Evolutionary conservation across 1,140 invertebrate species (phyloP).

Genomic region (Propsilocerus akamusi): DNA sequence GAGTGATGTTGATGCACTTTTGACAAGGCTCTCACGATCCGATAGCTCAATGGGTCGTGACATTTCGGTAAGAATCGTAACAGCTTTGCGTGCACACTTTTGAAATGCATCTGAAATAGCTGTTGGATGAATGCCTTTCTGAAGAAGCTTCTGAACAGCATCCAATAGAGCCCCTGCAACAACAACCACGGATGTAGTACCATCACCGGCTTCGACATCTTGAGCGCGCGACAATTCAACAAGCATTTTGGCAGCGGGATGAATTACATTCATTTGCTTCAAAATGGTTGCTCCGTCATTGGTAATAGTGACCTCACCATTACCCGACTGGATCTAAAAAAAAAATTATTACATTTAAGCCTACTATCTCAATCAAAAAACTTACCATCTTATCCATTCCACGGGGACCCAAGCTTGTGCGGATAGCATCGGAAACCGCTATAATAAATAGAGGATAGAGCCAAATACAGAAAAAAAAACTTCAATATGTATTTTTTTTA

Average conservation of each 20-base stretch:
- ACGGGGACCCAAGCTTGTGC: conserved; percentile 92
- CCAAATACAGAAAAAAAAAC: too few relatives aligned
- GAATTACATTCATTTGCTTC: conserved; percentile 97
- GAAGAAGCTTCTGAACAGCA: conserved; percentile 80
- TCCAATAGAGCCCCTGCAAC: conserved; percentile 90
- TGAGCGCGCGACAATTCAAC: conserved; percentile 97
- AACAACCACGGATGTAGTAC: conserved; percentile 94
- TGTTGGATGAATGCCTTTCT: conserved; percentile 94
- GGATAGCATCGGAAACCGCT: conserved; percentile 97
- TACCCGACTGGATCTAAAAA: conserved; percentile 76
- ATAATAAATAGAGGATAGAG: conserved; percentile 21
- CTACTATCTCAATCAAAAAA: background rate
- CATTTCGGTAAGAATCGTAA: conserved; percentile 75
- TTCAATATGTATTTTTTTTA: background rate
- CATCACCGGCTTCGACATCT: conserved; percentile 98
- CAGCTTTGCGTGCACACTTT: conserved; percentile 64
- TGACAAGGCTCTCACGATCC: conserved; percentile 75
- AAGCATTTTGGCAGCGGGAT: conserved; percentile 99
- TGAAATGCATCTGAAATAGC: conserved; percentile 95
- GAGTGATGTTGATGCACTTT: conserved; percentile 91
- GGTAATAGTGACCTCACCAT: conserved; percentile 98
- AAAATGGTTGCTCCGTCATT: conserved; percentile 99
- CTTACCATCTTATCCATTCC: conserved; percentile 99
- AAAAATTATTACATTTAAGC: conserved; percentile 9
- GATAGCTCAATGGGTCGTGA: conserved; percentile 69